These are phyloP conservation scores for Anabacerthia variegaticeps DNA, from an alignment of 2,797 vertebrate genomes.

Conservation along the genomic window DNA sequence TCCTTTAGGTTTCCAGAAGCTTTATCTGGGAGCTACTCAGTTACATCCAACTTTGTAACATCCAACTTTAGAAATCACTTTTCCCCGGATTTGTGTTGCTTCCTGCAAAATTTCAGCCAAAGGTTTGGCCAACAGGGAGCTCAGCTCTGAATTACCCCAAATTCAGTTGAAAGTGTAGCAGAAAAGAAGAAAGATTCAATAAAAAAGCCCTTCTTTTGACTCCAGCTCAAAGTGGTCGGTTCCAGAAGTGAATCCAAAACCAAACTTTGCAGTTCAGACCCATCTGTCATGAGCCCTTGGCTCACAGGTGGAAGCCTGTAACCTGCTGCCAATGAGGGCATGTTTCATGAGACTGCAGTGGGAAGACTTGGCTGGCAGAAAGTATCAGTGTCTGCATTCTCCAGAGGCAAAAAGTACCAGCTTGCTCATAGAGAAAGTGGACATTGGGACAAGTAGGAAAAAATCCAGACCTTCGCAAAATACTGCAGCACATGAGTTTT, in stretches of 20 bases:
- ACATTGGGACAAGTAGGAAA: neutral
- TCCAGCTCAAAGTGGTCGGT: neutral
- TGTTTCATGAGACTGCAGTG: neutral
- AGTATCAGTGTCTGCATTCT: neutral
- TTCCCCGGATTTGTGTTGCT: neutral
- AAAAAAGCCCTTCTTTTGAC: neutral
- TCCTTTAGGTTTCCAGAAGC: neutral
- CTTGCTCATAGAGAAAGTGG: neutral
- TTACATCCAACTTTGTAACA: neutral
- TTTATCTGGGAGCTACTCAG: neutral
- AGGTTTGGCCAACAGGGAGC: neutral
- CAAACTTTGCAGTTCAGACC: constrained; percentile 5
- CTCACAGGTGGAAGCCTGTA: constrained; percentile 8
- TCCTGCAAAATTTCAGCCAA: neutral
- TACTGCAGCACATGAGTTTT: neutral
- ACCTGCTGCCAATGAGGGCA: constrained; percentile 12
- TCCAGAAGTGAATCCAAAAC: constrained; percentile 43
- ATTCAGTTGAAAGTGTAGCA: neutral
- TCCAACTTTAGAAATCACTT: neutral
- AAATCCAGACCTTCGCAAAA: neutral
- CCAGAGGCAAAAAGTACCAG: neutral
- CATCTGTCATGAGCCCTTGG: neutral
- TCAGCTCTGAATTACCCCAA: neutral
- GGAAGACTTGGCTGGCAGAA: constrained; percentile 17
- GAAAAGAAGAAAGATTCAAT: neutral